Percentiles rank a stretch among this genome's conserved stretches.
Conservation (phyloP, 1,140 invertebrate genomes). For the Cydia amplana region DNA sequence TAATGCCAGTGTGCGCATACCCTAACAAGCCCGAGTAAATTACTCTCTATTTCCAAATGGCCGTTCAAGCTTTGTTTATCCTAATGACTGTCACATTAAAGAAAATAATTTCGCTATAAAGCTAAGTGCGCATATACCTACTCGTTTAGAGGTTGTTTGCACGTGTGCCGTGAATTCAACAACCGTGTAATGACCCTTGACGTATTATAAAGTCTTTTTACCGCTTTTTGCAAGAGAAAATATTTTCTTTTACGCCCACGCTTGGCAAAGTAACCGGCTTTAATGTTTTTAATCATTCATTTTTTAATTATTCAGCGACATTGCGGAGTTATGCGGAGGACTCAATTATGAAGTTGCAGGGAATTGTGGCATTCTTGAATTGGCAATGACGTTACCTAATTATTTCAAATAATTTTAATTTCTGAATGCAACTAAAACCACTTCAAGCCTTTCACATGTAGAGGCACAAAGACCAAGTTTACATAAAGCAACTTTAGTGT, state of each 20-base stretch:
- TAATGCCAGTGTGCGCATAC: conserved; percentile 19
- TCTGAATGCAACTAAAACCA: too few relatives aligned
- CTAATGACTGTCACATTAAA: conserved; percentile 32
- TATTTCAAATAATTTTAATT: too few relatives aligned
- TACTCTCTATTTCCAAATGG: conserved; percentile 30
- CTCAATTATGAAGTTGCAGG: background rate
- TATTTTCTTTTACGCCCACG: conserved; percentile 7
- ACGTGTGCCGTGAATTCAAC: conserved; percentile 66
- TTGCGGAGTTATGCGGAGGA: background rate
- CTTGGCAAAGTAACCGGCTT: conserved; percentile 6
- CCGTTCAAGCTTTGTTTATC: conserved; percentile 26
- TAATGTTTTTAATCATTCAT: conserved; percentile 6
- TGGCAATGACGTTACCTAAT: too few relatives aligned
- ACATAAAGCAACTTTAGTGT: background rate
- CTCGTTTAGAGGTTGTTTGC: conserved; percentile 62
- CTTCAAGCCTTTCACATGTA: background rate
- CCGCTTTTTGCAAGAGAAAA: conserved; percentile 60
- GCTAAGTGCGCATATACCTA: conserved; percentile 22
- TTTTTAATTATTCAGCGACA: conserved; percentile 3
- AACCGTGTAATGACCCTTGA: conserved; percentile 71
- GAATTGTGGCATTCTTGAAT: too few relatives aligned
- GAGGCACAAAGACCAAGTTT: background rate
- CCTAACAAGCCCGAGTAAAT: conserved; percentile 30
- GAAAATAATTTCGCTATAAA: conserved; percentile 31
- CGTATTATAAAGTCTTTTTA: conserved; percentile 74